Base-by-base conservation (phyloP, 2,113 vertebrate species). In the Antechinus flavipes region DNA sequence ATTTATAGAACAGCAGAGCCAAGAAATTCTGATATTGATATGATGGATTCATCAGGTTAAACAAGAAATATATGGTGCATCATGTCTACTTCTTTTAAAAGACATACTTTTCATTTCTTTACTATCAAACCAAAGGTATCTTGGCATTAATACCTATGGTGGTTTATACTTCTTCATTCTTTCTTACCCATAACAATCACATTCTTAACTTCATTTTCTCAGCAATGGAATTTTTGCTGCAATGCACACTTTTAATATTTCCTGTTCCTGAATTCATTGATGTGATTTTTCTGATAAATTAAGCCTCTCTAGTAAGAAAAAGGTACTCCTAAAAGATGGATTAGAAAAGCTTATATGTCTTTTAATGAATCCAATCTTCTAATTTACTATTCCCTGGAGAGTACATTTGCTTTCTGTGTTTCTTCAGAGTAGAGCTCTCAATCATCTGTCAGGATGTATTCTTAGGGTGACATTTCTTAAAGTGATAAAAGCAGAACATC, bases 311-410 rank as follows among this genome's bases (percentile, higher is more conserved):
- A 96, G 61, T 23, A 97, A 98, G 95, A 54, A 97, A 97, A 46
- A 97, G 12, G 19, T 91, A 91, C 94, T 97, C 90, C 93, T 95
- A 98, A 98, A 97, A 98, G 98, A 97, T 96, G 98, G 95, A 97
- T 98, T 95, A 98, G 93, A 97, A 98, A 98, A 97, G 76, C 84
- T 94, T 97, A 96, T 96, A 46, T 97, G 89, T 22, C 24, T 97
- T 98, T 95, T 98, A 98, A 98, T 97, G 95, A 98, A 98, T 98
- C 93, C 61, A 97, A 27, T 97, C 94, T 97, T 97, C 97, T 98
- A 97, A 98, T 98, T 98, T 98, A 97, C 92, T 97, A 98, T 97
- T 97, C 91, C 96, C 96, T 95, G 90, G 19, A 97, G 96, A 98
- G 97, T 95, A 22, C 35, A 96, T 98, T 98, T 97, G 54, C 50